Evolutionary conservation across 2,888 invertebrate species (phyloP).

Genomic region (Ophioninae sp.): DNA sequence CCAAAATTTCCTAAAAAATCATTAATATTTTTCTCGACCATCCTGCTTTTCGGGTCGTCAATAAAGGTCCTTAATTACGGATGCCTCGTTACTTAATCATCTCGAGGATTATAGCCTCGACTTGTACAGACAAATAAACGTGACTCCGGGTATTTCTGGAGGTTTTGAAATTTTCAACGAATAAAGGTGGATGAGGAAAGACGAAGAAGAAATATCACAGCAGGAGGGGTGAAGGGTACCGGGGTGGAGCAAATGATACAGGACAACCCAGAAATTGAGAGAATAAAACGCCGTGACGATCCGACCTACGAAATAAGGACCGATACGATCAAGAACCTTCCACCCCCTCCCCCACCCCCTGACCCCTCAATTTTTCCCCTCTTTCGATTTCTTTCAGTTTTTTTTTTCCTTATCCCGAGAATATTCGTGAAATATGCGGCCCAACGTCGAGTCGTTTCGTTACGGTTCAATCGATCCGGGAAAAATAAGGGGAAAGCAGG

Average conservation of each 20-base stretch:
- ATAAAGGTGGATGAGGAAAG: background rate
- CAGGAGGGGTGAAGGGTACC: too few species aligned
- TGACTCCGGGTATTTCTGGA: background rate
- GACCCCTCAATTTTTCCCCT: background rate
- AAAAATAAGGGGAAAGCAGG: background rate
- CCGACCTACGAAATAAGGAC: background rate
- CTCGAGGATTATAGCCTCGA: background rate
- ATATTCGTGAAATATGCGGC: constrained; percentile 10
- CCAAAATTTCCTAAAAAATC: too few species aligned
- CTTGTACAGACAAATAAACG: background rate
- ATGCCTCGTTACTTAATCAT: background rate
- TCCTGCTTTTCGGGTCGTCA: background rate
- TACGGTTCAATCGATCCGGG: constrained; percentile 8
- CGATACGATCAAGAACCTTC: background rate
- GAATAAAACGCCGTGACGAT: background rate
- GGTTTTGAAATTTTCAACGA: background rate
- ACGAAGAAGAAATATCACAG: background rate
- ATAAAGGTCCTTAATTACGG: background rate
- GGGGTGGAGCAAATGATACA: background rate
- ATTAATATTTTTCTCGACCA: too few species aligned
- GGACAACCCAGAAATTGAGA: background rate
- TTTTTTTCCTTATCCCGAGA: background rate
- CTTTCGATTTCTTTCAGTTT: background rate
- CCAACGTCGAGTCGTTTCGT: background rate
- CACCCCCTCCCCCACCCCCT: background rate